phyloP scores from a whole-genome alignment of 1,140 invertebrate genomes.

The Brachionus koreanus region DNA sequence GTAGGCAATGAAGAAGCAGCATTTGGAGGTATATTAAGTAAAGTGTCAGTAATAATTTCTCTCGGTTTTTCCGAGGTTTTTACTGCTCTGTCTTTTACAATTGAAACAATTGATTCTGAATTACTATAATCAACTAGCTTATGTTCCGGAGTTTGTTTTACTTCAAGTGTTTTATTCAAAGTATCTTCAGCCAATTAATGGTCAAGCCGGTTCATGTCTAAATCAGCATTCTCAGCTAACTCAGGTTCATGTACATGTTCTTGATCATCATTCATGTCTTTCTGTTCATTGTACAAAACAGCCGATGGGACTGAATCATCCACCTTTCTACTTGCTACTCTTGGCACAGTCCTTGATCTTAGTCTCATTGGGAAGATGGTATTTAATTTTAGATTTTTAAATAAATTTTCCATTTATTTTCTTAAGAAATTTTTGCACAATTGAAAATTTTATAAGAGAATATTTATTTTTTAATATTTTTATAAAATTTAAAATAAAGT shows the following conservation, averaged over 20 bases:
- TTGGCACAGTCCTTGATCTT: not conserved
- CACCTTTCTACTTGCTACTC: not conserved
- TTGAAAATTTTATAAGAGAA: too few species aligned
- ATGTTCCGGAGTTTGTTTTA: not conserved
- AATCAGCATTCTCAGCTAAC: not conserved
- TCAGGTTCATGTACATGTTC: not conserved
- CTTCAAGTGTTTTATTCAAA: not conserved
- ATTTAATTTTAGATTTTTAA: not conserved
- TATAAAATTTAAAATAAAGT: too few species aligned
- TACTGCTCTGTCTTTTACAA: not conserved
- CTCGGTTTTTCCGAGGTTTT: slow-evolving; percentile 6
- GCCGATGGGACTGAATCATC: not conserved
- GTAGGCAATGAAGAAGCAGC: not conserved
- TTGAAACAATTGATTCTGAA: slow-evolving; percentile 3
- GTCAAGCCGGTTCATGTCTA: not conserved
- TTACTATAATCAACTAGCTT: slow-evolving; percentile 1
- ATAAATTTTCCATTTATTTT: not conserved
- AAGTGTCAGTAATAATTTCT: slow-evolving; percentile 1
- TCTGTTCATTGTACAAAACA: not conserved
- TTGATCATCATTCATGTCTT: not conserved
- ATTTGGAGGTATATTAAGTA: not conserved
- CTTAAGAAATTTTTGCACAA: too few species aligned
- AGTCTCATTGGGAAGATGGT: not conserved
- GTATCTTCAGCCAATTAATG: not conserved
- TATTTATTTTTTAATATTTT: too few species aligned